Conservation (phyloP, 2,888 invertebrate species). For the Ormyrus rosae region DNA sequence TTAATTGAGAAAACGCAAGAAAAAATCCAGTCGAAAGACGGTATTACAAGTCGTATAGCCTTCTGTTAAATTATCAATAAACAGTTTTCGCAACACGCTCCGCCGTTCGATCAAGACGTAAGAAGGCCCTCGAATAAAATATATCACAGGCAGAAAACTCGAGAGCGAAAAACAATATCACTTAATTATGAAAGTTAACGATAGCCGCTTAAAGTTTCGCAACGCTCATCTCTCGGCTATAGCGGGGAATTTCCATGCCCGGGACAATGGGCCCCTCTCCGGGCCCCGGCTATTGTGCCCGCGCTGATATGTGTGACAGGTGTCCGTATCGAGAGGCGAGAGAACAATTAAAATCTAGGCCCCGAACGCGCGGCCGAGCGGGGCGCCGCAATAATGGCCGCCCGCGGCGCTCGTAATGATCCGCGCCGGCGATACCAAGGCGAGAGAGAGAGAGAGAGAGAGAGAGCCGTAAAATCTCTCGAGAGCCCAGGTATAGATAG, state of each 20-base stretch:
- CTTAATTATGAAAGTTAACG: slow-evolving; percentile 32
- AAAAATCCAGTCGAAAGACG: no score
- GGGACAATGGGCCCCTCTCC: slow-evolving; percentile 39
- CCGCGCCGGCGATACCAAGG: slow-evolving; percentile 32
- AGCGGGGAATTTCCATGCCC: slow-evolving; percentile 15
- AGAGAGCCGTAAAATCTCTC: slow-evolving; percentile 30
- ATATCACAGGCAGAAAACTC: slow-evolving; percentile 41
- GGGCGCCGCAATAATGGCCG: slow-evolving; percentile 60
- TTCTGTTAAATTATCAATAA: no score
- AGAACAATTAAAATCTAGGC: slow-evolving; percentile 67
- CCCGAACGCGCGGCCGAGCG: slow-evolving; percentile 7
- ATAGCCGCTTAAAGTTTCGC: slow-evolving; percentile 32
- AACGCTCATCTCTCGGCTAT: slow-evolving; percentile 50
- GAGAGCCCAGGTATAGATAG: slow-evolving; percentile 9
- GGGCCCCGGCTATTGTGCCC: slow-evolving; percentile 8
- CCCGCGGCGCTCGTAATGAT: slow-evolving; percentile 51
- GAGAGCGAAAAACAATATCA: slow-evolving; percentile 40
- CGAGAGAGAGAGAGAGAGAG: no score
- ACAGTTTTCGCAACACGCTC: no score
- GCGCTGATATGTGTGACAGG: slow-evolving; percentile 68
- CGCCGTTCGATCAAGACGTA: no score
- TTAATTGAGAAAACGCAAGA: no score
- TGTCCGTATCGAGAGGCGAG: slow-evolving; percentile 62
- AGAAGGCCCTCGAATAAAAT: no score
- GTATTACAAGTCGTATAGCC: no score